Evolutionary conservation across 2,888 invertebrate species (phyloP), one percentile per base, ranked within the genome.

Genomic region (Lamellibrachia satsuma): DNA sequence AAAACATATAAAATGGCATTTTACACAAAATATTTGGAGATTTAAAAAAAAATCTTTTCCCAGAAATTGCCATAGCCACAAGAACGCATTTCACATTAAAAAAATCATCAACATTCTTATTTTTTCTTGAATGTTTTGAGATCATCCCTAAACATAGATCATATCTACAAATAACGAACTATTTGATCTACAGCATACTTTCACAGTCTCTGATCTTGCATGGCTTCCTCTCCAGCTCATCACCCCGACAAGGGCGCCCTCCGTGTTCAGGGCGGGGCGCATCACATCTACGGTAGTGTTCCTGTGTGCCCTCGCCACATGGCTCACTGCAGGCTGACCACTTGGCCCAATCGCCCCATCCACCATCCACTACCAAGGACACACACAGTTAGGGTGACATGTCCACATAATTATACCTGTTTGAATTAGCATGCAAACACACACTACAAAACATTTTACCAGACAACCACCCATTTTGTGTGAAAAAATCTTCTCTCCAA

Each of bases 301-400:
- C 95, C 93, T 96, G 95, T 2, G 95, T 95, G 2, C 97, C 97
- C 9, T 95, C 95, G 8, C 97, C 97, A 95, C 97, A 97, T 2
- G 96, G 95, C 55, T 95, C 95, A 2, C 96, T 96, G 94, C 97
- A 97, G 3, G 95, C 94, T 11, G 96, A 96, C 97, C 97, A 97
- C 6, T 94, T 93, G 9, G 95, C 95, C 97, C 97, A 97, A 0
- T 94, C 94, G 90, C 96, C 95, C 97, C 97, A 96, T 52, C 94
- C 93, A 90, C 95, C 95, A 60, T 95, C 91, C 52, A 94, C 94
- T 94, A 90, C 4, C 90, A 75, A 75, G 22, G 3, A 75, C 75
- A 75, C 75, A 75, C 75, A 75, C 15, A 22, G 22, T 75, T 22
- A 75, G 75, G 75, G 22, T n/a, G 75, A 55, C 39, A 39, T 39